A percentile compares a stretch with the other conserved stretches of the same genome.
These are phyloP conservation scores for Chrysomallon squamiferum DNA, from an alignment of 1,140 invertebrate genomes.

Conservation along the genomic window DNA sequence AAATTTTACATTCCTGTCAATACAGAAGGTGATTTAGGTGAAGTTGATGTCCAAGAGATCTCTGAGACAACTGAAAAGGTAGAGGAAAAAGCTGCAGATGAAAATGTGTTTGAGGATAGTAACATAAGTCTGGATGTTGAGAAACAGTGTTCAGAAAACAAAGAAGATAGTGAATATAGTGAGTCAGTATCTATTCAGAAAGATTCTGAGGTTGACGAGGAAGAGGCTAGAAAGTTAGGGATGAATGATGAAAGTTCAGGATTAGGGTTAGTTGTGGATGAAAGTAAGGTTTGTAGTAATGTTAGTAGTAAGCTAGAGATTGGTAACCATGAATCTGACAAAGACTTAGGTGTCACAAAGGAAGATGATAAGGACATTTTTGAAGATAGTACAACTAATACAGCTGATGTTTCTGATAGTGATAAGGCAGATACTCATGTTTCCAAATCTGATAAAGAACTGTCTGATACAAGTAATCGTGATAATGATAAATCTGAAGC, in stretches of 20 bases:
- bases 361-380: background rate
- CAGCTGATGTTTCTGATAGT: background rate
- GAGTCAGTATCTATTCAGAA: too few species aligned
- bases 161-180: background rate
- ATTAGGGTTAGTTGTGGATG: background rate
- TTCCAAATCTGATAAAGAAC: background rate
- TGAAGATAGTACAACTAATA: background rate
- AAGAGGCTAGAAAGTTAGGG: background rate
- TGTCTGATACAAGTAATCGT: background rate
- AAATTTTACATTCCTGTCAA: background rate
- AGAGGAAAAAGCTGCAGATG: too few species aligned
- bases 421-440: background rate
- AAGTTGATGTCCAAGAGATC: background rate
- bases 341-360: background rate
- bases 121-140: background rate
- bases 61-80: too few species aligned
- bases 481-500: conserved; percentile 7
- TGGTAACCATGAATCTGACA: background rate
- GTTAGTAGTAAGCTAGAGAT: background rate
- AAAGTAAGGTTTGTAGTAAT: background rate
- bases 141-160: background rate
- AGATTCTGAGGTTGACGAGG: background rate
- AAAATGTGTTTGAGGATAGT: too few species aligned
- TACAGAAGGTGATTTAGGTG: background rate
- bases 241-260: background rate